These are phyloP conservation scores for Loripinus fragilis DNA, from an alignment of 2,888 invertebrate genomes.

Conservation along the genomic window DNA sequence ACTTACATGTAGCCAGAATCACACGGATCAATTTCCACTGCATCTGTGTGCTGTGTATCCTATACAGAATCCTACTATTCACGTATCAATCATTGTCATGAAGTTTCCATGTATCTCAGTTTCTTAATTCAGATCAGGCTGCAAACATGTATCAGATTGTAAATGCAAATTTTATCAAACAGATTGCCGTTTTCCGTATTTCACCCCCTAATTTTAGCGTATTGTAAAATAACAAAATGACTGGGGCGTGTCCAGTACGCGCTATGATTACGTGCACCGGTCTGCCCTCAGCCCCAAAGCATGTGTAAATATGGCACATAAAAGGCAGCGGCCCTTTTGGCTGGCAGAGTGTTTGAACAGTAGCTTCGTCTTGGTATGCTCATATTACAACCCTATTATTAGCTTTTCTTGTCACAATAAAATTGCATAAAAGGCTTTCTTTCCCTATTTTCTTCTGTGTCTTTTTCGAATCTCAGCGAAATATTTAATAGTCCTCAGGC, in stretches of 20 bases:
- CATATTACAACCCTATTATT: not conserved
- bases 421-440: conserved; percentile 10
- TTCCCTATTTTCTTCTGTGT: not conserved
- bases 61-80: no score
- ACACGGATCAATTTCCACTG: no score
- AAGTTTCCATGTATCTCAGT: no score
- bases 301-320: conserved; percentile 6
- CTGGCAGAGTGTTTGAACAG: conserved; percentile 1
- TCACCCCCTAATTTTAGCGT: not conserved
- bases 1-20: no score
- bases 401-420: not conserved
- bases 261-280: conserved; percentile 16
- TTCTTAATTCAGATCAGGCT: no score
- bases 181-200: no score
- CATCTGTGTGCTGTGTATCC: no score
- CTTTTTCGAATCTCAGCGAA: not conserved
- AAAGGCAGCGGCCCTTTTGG: conserved; percentile 17
- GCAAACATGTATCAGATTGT: no score
- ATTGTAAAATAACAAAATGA: not conserved
- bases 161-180: no score
- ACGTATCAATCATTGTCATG: no score
- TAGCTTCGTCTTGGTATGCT: conserved; percentile 2
- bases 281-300: conserved; percentile 6
- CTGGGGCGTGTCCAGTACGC: not conserved
- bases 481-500: not conserved